Evolutionary conservation across 2,113 vertebrate species (phyloP).

Genomic region (Callithrix jacchus): DNA sequence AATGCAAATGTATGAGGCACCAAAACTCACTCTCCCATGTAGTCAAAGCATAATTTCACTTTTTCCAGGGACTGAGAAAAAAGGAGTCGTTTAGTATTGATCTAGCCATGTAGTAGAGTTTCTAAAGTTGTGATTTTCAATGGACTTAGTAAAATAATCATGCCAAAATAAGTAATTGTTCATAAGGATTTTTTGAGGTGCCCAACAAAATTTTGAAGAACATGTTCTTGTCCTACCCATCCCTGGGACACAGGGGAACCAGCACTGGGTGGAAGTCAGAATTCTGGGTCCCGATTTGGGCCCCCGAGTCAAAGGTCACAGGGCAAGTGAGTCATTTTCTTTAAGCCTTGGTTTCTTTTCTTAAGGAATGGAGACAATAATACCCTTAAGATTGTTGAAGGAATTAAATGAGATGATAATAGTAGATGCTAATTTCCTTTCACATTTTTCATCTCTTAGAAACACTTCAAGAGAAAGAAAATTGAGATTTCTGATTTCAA

Average conservation of each 20-base stretch:
- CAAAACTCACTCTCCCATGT: not conserved
- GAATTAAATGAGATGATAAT: conserved; percentile 1
- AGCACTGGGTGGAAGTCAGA: not conserved
- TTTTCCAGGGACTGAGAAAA: not conserved
- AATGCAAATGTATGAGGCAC: not conserved
- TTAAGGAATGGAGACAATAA: not conserved
- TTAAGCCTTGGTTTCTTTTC: not conserved
- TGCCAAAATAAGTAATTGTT: not conserved
- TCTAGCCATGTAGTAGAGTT: not conserved
- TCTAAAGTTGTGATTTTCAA: not conserved
- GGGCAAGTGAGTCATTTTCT: not conserved
- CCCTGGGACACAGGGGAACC: not conserved
- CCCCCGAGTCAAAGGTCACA: accelerated
- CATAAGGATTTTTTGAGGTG: not conserved
- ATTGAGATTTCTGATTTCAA: not conserved
- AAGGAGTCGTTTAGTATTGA: not conserved
- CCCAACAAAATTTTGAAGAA: not conserved
- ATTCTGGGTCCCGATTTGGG: too few relatives aligned
- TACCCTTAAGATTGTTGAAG: not conserved
- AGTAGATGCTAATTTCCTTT: not conserved
- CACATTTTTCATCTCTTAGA: not conserved
- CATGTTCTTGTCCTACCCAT: not conserved
- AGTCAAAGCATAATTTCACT: not conserved
- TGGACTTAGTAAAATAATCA: not conserved
- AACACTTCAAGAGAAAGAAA: not conserved